phyloP scores from a whole-genome alignment of 2,113 vertebrate genomes.

The Mormoops blainvillei region DNA sequence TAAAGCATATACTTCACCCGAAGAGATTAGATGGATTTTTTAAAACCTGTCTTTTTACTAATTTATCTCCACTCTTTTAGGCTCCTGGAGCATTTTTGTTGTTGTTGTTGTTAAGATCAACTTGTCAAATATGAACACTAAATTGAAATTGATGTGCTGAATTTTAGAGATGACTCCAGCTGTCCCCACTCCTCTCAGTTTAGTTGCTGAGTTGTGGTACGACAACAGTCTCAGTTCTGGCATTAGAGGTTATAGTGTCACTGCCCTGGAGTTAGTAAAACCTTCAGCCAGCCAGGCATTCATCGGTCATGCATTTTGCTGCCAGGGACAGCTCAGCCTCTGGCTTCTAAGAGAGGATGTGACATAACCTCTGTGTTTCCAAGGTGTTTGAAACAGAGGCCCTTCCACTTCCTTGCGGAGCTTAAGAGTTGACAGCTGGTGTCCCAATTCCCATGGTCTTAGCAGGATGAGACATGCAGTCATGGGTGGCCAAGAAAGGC shows the following conservation, averaged over 20 bases:
- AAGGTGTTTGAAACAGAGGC: not conserved
- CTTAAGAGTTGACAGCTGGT: not conserved
- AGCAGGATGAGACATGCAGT: not conserved
- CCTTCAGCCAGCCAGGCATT: slow-evolving; percentile 30
- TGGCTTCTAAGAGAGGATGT: not conserved
- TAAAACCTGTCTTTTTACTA: not conserved
- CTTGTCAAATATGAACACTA: not conserved
- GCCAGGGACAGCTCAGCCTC: slow-evolving; percentile 34
- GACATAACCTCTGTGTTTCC: not conserved
- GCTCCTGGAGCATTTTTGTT: not conserved
- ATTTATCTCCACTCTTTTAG: not conserved
- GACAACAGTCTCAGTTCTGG: not conserved
- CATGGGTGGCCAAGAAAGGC: not conserved
- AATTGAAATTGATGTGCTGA: not conserved
- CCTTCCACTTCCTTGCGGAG: not conserved
- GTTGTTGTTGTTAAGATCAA: not conserved
- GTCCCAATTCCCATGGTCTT: not conserved
- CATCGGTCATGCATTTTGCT: not conserved
- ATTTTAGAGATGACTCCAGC: not conserved
- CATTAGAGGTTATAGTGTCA: not conserved
- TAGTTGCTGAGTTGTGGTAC: not conserved
- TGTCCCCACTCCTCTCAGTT: not conserved
- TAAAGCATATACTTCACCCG: not conserved
- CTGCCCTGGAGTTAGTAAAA: not conserved
- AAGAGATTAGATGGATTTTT: not conserved